Base-by-base conservation (phyloP, 2,888 invertebrate genomes). In the Nemotelus nigrinus region DNA sequence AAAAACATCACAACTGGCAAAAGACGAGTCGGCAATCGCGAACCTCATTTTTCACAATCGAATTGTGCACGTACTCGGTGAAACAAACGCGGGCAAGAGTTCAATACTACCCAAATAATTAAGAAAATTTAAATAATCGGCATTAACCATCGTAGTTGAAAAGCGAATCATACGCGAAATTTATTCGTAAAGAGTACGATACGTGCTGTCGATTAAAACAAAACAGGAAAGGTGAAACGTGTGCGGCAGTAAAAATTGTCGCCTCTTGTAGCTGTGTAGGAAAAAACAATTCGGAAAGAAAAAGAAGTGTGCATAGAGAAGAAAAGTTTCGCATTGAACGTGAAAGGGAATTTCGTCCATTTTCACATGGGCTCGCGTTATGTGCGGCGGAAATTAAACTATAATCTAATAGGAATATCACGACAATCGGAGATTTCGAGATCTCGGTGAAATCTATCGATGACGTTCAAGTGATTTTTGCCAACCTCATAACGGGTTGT, bases 1-100 rank as follows among this genome's bases (percentile, higher is more conserved):
- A 79, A 79, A 79, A 77, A 72, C 71, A 63, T 6, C 45, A 45
- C 44, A 58, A 58, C 58, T 58, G 72, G 50, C 68, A 50, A 53
- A 68, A 8, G 50, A 10, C 53, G 44, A 48, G 39, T 47, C 65
- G 25, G 53, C 43, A 55, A 71, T 43, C 57, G 71, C 44, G 48
- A n/a, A 10, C 58, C n/a, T 58, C 25, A 50, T 8, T 50, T 50
- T 8, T 50, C 50, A 8, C 8, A 8, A 5, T 8, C 50, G 5
- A 50, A 50, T 50, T 58, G 25, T 58, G 58, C 43, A 63, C 63
- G 63, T 57, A 57, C 10, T 57, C 41, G 50, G 50, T 50, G 8
- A 50, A 7, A 7, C 8, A 50, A 5, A 8, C 8, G 5, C 50
- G 50, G 50, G 50, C 8, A 8, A 8, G 8, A 50, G 8, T 7